phyloP scores from a whole-genome alignment of 2,113 vertebrate genomes.

The Maccullochella peelii region DNA sequence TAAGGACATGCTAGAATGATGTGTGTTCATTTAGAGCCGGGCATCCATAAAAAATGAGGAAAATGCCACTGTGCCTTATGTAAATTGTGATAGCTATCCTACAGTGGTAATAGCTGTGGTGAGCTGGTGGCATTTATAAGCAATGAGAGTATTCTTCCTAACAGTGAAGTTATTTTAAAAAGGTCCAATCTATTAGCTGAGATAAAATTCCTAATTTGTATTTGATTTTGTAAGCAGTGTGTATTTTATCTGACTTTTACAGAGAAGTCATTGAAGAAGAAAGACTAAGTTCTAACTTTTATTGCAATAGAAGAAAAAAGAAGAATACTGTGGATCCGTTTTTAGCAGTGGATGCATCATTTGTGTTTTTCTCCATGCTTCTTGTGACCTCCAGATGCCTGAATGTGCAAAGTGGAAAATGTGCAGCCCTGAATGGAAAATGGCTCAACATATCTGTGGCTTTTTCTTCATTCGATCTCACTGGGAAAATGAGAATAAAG shows the following conservation, averaged over 20 bases:
- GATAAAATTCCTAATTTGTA: constrained; percentile 38
- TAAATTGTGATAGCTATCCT: constrained; percentile 33
- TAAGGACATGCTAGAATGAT: constrained; percentile 29
- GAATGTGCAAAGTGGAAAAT: neutral
- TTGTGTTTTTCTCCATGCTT: neutral
- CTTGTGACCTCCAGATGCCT: neutral
- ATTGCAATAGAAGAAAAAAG: neutral
- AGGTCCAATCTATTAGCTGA: constrained; percentile 11
- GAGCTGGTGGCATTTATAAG: constrained; percentile 41
- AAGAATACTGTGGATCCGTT: neutral
- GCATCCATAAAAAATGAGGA: constrained; percentile 42
- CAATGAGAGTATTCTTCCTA: constrained; percentile 15
- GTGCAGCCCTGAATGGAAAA: neutral
- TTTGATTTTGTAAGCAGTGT: constrained; percentile 11
- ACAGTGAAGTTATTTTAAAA: constrained; percentile 20
- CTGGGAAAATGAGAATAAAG: neutral
- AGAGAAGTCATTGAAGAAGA: neutral
- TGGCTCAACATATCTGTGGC: neutral
- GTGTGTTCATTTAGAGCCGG: constrained; percentile 23
- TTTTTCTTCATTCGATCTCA: neutral
- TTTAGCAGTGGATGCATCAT: neutral
- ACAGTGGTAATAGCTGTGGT: constrained; percentile 15
- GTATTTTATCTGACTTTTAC: constrained; percentile 26
- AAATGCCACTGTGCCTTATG: constrained; percentile 41
- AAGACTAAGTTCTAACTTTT: neutral